phyloP scores from a whole-genome alignment of 2,113 vertebrate species.

The Melospiza georgiana region DNA sequence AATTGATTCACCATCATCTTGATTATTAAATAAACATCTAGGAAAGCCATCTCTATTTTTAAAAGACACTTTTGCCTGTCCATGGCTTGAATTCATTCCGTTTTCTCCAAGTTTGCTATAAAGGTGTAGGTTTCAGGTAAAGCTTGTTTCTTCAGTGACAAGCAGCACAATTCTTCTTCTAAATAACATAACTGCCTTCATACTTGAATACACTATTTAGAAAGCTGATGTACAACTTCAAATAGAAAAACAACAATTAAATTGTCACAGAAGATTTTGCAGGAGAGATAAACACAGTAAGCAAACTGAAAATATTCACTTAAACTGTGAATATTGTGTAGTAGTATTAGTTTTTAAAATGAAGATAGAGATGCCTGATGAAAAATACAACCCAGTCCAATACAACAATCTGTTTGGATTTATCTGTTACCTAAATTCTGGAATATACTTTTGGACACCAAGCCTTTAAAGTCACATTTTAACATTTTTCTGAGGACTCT shows the following conservation, averaged over 20 bases:
- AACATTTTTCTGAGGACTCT: background rate
- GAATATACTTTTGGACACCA: background rate
- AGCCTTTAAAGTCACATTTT: background rate
- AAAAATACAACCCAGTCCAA: background rate
- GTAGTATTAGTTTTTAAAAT: background rate
- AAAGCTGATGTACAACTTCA: background rate
- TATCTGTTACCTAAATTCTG: background rate
- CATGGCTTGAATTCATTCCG: background rate
- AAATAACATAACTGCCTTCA: background rate
- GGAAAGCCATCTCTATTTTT: background rate
- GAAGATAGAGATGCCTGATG: background rate
- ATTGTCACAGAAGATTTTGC: background rate
- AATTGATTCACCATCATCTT: background rate
- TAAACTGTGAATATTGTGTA: background rate
- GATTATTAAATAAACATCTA: background rate
- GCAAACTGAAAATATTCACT: background rate
- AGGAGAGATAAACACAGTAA: background rate
- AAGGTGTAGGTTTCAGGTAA: background rate
- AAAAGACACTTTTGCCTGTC: background rate
- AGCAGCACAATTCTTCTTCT: background rate
- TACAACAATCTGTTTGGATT: background rate
- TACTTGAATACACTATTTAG: background rate
- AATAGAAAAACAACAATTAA: background rate
- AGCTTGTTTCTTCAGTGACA: background rate
- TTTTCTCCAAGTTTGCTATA: background rate